Conservation (phyloP, 2,888 invertebrate genomes). For the Tryphoninae sp. region DNA sequence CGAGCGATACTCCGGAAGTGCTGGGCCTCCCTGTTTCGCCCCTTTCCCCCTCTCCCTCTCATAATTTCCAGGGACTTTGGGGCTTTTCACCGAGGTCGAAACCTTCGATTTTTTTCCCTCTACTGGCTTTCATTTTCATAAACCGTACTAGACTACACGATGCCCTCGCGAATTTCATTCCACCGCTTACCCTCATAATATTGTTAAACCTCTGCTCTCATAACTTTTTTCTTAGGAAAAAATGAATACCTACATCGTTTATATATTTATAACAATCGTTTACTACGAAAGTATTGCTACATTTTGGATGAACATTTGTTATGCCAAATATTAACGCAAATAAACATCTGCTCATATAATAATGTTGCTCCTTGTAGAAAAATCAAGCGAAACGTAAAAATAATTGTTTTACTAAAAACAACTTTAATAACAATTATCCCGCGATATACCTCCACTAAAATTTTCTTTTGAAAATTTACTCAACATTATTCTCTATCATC, state of each 20-base stretch:
- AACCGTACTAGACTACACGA: constrained; percentile 1
- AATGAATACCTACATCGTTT: neutral
- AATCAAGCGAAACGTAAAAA: too few relatives aligned
- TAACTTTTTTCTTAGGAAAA: neutral
- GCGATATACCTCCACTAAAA: too few relatives aligned
- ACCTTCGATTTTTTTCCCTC: constrained; percentile 35
- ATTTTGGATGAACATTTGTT: neutral
- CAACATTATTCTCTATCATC: neutral
- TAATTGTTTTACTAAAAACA: too few relatives aligned
- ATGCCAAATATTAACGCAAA: too few relatives aligned
- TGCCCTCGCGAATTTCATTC: constrained; percentile 17
- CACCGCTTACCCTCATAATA: neutral
- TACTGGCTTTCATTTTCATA: constrained; percentile 52
- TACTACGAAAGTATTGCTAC: neutral
- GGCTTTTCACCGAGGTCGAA: constrained; percentile 16
- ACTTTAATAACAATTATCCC: too few relatives aligned
- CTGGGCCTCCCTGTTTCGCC: neutral
- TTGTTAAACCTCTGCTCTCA: neutral
- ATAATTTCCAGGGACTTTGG: constrained; percentile 21
- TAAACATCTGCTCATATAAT: too few relatives aligned
- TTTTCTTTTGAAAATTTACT: too few relatives aligned
- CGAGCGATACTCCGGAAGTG: constrained; percentile 27
- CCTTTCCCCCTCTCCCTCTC: constrained; percentile 1
- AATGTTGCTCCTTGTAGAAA: too few relatives aligned
- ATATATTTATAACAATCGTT: neutral